Conservation (phyloP, 2,888 invertebrate genomes). For the Cyrtodaria siliqua region DNA sequence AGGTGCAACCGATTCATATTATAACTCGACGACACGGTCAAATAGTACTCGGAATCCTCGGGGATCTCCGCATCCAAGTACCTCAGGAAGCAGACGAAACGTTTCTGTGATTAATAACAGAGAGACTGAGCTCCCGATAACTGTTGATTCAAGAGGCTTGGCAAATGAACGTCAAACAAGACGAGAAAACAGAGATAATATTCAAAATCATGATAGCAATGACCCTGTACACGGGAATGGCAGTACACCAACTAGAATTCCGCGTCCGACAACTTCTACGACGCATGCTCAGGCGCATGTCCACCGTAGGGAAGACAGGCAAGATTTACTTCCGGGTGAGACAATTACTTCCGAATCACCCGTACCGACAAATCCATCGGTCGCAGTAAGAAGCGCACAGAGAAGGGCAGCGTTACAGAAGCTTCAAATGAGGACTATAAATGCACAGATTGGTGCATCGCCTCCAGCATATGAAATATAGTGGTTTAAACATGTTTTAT, state of each 20-base stretch:
- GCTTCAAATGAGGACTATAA: conserved; percentile 14
- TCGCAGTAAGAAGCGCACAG: conserved; percentile 25
- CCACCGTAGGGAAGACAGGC: neutral
- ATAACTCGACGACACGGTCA: neutral
- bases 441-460: no score
- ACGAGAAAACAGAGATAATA: no score
- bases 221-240: no score
- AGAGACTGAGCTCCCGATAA: neutral
- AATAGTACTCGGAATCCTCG: neutral
- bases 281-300: neutral
- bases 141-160: no score
- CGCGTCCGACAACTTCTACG: no score
- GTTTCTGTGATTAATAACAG: neutral
- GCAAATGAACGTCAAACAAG: no score
- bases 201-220: no score
- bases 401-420: conserved; percentile 17
- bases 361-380: conserved; percentile 13
- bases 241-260: no score
- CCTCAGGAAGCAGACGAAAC: conserved; percentile 5
- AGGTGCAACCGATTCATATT: no score
- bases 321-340: neutral
- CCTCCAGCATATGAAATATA: no score
- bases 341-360: conserved; percentile 10
- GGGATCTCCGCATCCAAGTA: conserved; percentile 34
- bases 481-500: no score